Evolutionary conservation across 2,113 vertebrate genomes (phyloP).

Genomic region (Gallinago media): DNA sequence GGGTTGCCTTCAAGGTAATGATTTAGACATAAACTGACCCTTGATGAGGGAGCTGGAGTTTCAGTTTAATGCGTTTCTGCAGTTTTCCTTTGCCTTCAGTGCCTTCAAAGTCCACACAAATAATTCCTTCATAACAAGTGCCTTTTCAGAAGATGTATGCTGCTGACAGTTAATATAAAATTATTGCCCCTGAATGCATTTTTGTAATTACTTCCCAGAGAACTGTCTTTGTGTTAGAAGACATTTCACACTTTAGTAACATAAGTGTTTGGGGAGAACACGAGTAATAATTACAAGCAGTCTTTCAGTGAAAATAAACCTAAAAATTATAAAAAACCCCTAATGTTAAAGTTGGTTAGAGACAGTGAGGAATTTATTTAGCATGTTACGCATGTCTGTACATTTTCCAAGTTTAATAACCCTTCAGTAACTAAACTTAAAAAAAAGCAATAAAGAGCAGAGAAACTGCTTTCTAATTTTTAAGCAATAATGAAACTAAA

Average conservation of each 20-base stretch:
- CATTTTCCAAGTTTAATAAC: constrained; percentile 74
- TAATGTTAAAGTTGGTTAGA: constrained; percentile 75
- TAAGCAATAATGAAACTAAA: constrained; percentile 64
- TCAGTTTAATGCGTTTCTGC: constrained; percentile 63
- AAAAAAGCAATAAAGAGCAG: constrained; percentile 67
- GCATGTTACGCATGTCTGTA: constrained; percentile 64
- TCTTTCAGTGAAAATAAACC: constrained; percentile 79
- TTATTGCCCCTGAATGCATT: constrained; percentile 86
- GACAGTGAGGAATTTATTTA: constrained; percentile 73
- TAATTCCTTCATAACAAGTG: constrained; percentile 83
- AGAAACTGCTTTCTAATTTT: constrained; percentile 69
- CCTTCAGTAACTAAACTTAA: constrained; percentile 62
- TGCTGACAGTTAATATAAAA: constrained; percentile 85
- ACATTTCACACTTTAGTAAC: constrained; percentile 84
- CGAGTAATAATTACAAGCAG: constrained; percentile 79
- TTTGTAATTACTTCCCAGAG: constrained; percentile 86
- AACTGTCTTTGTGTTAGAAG: constrained; percentile 85
- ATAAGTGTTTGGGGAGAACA: constrained; percentile 83
- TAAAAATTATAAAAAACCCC: constrained; percentile 72
- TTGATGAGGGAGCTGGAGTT: constrained; percentile 75
- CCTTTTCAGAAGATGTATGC: constrained; percentile 81
- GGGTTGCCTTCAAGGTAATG: constrained; percentile 71
- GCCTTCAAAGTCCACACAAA: constrained; percentile 74
- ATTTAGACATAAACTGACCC: constrained; percentile 81
- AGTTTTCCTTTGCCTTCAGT: constrained; percentile 64